These are phyloP conservation scores for Zoanthus solanderi DNA, from an alignment of 92 coral and sea anemone genomes.

Conservation along the genomic window DNA sequence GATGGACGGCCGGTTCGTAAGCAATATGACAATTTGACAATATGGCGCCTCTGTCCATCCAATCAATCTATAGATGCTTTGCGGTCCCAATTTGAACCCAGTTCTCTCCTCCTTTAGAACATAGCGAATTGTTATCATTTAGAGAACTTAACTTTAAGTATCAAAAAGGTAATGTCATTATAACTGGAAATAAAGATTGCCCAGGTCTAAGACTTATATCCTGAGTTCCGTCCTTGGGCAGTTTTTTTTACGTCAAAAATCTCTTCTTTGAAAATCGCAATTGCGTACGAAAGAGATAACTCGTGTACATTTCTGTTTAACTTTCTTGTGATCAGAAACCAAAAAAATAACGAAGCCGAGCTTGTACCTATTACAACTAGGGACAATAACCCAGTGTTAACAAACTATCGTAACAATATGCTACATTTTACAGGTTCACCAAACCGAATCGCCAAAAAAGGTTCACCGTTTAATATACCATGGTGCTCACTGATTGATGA, in stretches of 20 bases:
- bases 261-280: not conserved
- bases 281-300: not conserved
- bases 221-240: not conserved
- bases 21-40: no score
- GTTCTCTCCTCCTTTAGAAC: no score
- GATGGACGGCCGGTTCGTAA: no score
- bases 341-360: not conserved
- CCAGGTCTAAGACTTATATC: not conserved
- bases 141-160: not conserved
- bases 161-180: not conserved
- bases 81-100: no score
- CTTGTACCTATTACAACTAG: not conserved
- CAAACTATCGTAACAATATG: not conserved
- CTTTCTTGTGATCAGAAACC: not conserved
- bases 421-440: conserved; percentile 13
- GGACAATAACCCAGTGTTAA: not conserved
- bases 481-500: no score
- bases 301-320: not conserved
- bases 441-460: not conserved
- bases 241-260: not conserved
- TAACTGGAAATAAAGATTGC: not conserved
- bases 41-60: no score
- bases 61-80: no score
- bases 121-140: no score
- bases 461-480: no score